phyloP scores from a whole-genome alignment of 2,797 vertebrate genomes.

The Otolemur crassicaudatus region DNA sequence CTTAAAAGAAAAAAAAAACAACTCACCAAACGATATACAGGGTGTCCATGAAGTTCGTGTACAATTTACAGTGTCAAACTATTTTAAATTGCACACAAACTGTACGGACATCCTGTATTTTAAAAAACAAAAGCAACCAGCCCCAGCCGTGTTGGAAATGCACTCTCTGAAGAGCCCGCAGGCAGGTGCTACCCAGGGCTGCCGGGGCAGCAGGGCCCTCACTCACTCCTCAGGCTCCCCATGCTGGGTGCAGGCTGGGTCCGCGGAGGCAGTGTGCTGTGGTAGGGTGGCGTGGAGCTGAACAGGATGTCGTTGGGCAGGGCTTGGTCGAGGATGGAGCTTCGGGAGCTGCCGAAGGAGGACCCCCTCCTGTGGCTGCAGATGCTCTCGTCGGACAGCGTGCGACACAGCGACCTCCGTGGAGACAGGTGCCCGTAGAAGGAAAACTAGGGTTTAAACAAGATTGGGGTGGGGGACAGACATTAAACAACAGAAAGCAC shows the following conservation, averaged over 20 bases:
- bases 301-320: slow-evolving; percentile 97
- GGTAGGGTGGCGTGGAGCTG: slow-evolving; percentile 96
- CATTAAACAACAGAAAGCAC: neutral
- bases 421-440: slow-evolving; percentile 92
- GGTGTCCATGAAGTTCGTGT: no score
- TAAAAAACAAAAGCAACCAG: neutral
- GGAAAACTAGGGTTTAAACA: slow-evolving; percentile 88
- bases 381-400: slow-evolving; percentile 96
- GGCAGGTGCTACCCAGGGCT: neutral
- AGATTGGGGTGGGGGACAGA: neutral
- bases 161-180: neutral
- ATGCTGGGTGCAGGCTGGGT: slow-evolving; percentile 91
- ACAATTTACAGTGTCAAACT: no score
- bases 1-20: neutral
- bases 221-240: slow-evolving; percentile 95
- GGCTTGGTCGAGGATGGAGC: slow-evolving; percentile 95
- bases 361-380: slow-evolving; percentile 95
- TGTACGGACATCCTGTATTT: neutral
- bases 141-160: no score
- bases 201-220: rapidly evolving
- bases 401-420: slow-evolving; percentile 93
- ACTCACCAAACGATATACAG: neutral
- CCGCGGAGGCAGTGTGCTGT: slow-evolving; percentile 94
- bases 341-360: slow-evolving; percentile 94
- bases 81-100: no score